phyloP scores from a whole-genome alignment of 2,888 invertebrate species.

The Heliothis peltigera region DNA sequence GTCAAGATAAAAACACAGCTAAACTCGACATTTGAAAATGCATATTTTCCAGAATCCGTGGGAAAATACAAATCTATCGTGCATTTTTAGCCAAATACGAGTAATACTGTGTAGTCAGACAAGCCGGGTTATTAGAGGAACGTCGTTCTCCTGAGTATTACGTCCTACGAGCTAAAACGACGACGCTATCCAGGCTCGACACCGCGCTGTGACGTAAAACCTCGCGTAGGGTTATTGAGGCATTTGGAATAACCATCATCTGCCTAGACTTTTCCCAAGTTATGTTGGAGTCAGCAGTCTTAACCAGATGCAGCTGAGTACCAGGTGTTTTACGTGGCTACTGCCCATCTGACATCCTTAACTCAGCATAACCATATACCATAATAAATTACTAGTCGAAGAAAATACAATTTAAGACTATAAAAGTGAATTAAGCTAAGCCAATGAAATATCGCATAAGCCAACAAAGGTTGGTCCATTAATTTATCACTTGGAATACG shows the following conservation, averaged over 20 bases:
- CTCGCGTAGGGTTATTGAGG: not conserved
- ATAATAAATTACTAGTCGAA: not conserved
- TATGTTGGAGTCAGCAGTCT: no score
- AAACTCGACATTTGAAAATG: slow-evolving; percentile 53
- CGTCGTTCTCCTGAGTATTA: slow-evolving; percentile 35
- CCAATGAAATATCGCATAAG: slow-evolving; percentile 1
- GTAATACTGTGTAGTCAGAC: slow-evolving; percentile 45
- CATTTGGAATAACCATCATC: not conserved
- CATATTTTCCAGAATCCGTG: slow-evolving; percentile 56
- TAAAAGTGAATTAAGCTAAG: slow-evolving; percentile 6
- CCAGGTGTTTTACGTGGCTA: no score
- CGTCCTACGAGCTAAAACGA: slow-evolving; percentile 46
- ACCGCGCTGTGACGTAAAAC: slow-evolving; percentile 37
- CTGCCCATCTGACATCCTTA: no score
- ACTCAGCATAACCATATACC: no score
- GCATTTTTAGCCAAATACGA: slow-evolving; percentile 55
- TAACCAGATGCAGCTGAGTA: no score
- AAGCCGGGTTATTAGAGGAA: slow-evolving; percentile 49
- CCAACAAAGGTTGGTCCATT: slow-evolving; percentile 34
- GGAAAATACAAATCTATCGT: slow-evolving; percentile 53
- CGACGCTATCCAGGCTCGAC: slow-evolving; percentile 29
- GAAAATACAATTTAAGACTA: not conserved
- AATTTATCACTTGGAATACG: slow-evolving; percentile 47
- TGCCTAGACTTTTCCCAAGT: no score
- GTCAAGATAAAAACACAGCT: slow-evolving; percentile 27